Conservation (phyloP, 2,888 invertebrate species). For the Chironomus riparius region DNA sequence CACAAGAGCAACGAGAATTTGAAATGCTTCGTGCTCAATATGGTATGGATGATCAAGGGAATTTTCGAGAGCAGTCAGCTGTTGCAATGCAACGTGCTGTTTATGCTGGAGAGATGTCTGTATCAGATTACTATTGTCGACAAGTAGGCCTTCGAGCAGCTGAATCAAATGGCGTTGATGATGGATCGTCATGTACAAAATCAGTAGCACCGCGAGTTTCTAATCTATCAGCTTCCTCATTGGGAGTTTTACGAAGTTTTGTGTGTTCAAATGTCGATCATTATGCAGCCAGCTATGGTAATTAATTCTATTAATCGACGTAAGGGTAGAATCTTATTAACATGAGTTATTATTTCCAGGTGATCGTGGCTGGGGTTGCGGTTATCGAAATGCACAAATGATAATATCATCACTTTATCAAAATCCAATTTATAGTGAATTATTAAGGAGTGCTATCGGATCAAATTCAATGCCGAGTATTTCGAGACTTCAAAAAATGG, state of each 20-base stretch:
- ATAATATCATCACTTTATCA: constrained; percentile 66
- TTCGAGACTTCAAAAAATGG: constrained; percentile 70
- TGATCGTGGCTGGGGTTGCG: constrained; percentile 80
- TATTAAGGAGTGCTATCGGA: constrained; percentile 45
- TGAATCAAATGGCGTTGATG: constrained; percentile 69
- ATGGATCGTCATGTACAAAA: constrained; percentile 70
- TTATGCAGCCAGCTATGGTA: constrained; percentile 79
- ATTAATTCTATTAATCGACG: too few species aligned
- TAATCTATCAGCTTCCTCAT: constrained; percentile 31
- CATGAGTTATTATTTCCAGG: too few species aligned
- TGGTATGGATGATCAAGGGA: constrained; percentile 82
- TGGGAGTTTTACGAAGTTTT: constrained; percentile 52
- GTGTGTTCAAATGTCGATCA: constrained; percentile 76
- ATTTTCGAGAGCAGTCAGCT: constrained; percentile 63
- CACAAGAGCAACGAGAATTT: constrained; percentile 71
- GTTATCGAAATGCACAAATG: constrained; percentile 88
- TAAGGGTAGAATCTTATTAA: too few species aligned
- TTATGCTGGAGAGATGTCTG: constrained; percentile 74
- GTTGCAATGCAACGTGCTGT: constrained; percentile 74
- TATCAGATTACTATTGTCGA: constrained; percentile 75
- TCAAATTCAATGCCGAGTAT: constrained; percentile 68
- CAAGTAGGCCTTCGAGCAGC: constrained; percentile 67
- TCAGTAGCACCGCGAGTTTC: constrained; percentile 39
- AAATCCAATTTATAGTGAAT: constrained; percentile 50
- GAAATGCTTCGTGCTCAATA: constrained; percentile 73